Percentiles rank a stretch among this genome's conserved stretches.
Evolutionary conservation across 2,888 invertebrate genomes (phyloP).

Genomic region (Cremastobaeus sp.): DNA sequence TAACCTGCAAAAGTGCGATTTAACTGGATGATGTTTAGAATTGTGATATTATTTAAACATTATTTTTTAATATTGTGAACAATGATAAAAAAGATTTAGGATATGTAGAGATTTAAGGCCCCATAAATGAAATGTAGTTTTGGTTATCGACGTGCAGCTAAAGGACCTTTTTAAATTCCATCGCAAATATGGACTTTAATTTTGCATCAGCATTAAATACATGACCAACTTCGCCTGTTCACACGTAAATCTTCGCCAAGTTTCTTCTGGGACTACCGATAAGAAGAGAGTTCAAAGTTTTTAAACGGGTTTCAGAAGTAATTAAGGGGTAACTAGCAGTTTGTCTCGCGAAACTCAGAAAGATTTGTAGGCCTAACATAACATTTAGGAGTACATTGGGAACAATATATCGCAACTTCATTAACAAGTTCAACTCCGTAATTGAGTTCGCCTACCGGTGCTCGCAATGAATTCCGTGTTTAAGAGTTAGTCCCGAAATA

Average conservation of each 20-base stretch:
- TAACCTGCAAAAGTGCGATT: too few species aligned
- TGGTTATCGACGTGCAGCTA: too few species aligned
- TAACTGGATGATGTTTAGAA: too few species aligned
- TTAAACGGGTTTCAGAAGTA: conserved; percentile 47
- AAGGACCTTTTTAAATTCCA: neutral
- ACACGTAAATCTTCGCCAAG: conserved; percentile 43
- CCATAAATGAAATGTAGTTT: too few species aligned
- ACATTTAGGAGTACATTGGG: conserved; percentile 1
- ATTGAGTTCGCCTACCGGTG: too few species aligned
- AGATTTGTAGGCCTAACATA: conserved; percentile 40
- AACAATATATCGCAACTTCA: conserved; percentile 24
- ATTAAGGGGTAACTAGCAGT: conserved; percentile 45
- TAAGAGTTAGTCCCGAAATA: too few species aligned
- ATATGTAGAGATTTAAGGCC: too few species aligned
- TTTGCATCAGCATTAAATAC: conserved; percentile 27
- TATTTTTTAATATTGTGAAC: too few species aligned
- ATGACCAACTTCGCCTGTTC: conserved; percentile 36
- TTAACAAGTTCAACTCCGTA: conserved; percentile 3
- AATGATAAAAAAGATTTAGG: too few species aligned
- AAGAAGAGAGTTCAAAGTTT: conserved; percentile 47
- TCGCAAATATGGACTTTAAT: conserved; percentile 26
- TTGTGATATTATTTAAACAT: too few species aligned
- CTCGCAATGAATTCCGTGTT: too few species aligned
- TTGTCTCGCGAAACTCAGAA: conserved; percentile 28
- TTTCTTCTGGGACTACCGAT: conserved; percentile 41